Conservation (phyloP, 2,888 invertebrate species). For the Cephus sareptanus region DNA sequence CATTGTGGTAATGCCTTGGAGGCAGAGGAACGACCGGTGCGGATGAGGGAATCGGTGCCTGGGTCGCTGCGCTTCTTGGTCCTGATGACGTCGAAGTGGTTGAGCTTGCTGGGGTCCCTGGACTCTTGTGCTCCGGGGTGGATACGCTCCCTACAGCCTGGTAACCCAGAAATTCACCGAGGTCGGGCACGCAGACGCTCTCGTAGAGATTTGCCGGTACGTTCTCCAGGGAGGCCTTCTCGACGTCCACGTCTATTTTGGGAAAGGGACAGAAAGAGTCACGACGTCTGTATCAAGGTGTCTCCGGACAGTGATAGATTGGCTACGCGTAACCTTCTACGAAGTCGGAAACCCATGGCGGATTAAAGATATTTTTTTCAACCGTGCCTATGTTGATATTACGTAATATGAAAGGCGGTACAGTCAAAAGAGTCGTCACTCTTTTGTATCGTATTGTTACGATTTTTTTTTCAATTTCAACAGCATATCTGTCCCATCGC, state of each 20-base stretch:
- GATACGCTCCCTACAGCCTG: conserved; percentile 46
- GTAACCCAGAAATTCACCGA: conserved; percentile 76
- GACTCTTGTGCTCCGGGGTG: conserved; percentile 64
- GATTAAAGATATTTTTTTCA: background rate
- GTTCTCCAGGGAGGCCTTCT: conserved; percentile 78
- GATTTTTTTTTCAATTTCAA: background rate
- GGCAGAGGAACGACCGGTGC: conserved; percentile 39
- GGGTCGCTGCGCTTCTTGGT: conserved; percentile 27
- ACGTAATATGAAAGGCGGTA: background rate
- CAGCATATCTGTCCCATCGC: background rate
- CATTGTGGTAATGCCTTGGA: conserved; percentile 58
- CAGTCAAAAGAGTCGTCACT: background rate
- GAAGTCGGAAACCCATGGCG: background rate
- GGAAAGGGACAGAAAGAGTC: conserved; percentile 18
- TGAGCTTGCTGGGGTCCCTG: conserved; percentile 59
- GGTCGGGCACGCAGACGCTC: conserved; percentile 82
- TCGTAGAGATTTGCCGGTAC: conserved; percentile 83
- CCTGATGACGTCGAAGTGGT: conserved; percentile 54
- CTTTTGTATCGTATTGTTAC: background rate
- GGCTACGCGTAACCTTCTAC: background rate
- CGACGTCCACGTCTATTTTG: conserved; percentile 79
- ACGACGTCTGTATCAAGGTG: conserved; percentile 7
- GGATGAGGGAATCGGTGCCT: conserved; percentile 29
- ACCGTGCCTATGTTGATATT: background rate
- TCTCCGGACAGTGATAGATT: background rate